Conservation (phyloP, 1,140 invertebrate species). For the Drosophila azteca region DNA sequence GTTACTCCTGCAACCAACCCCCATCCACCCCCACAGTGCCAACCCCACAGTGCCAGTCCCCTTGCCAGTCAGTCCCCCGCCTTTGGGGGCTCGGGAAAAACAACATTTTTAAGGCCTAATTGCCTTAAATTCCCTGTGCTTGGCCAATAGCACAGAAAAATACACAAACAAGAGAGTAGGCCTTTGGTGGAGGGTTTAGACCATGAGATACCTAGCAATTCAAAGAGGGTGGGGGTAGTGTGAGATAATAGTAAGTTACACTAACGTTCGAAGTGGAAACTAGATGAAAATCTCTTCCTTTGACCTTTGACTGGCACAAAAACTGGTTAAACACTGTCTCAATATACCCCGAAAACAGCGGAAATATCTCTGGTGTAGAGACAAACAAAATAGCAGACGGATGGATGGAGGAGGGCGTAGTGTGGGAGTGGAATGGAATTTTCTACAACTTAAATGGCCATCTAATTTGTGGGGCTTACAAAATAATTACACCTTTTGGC, state of each 20-base stretch:
- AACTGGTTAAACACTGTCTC: too few species aligned
- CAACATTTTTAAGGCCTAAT: constrained; percentile 42
- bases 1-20: constrained; percentile 22
- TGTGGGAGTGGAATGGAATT: not conserved
- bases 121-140: not conserved
- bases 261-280: too few species aligned
- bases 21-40: too few species aligned
- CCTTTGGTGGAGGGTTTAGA: too few species aligned
- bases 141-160: constrained; percentile 12
- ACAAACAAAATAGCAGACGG: constrained; percentile 13
- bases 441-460: constrained; percentile 69
- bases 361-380: not conserved
- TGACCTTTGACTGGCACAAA: too few species aligned
- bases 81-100: constrained; percentile 21
- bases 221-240: too few species aligned
- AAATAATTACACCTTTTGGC: constrained; percentile 72
- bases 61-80: not conserved
- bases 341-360: too few species aligned
- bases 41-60: not conserved
- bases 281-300: too few species aligned
- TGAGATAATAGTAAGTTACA: too few species aligned
- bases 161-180: constrained; percentile 1
- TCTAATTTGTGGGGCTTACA: constrained; percentile 80
- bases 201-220: too few species aligned
- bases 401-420: not conserved